Base-by-base conservation (phyloP, 1,140 invertebrate genomes). In the Conus betulinus region DNA sequence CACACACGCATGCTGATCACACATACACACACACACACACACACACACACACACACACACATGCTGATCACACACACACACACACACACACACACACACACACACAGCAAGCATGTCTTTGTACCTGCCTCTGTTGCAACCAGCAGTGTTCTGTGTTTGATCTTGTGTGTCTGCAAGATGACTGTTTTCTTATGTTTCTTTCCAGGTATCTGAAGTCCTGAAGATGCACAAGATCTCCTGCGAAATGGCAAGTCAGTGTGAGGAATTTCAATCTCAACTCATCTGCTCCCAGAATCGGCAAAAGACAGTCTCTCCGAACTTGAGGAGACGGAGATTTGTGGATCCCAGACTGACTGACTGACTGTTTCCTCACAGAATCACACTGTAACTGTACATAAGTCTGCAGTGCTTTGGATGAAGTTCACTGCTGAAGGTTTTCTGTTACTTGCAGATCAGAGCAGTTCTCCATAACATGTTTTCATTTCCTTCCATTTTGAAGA, bases 181-280 rank as follows among this genome's bases (percentile, higher is more conserved):
- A 25, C 17, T n/a, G n/a, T n/a, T 20, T 23, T 25, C 71, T 39
- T 39, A 39, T 7, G 71, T 74, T 20, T 74, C 1, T 51, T 23
- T 0, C 76, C 79, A 81, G 79, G 79, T 81, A 81, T 51, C 79
- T 81, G 79, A 81, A 81, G 23, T 81, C 79, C 79, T 81, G 79
- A 81, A 53, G 51, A 8, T 78, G 52, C 17, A 53, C 51, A 51
- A 53, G 79, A 81, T 5, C 5, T 81, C 15, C 39, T 23, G 51
- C 2, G 15, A 15, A 55, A 53, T 6, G 51, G 79, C 51, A 20
- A 8, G 20, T 53, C 51, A 81, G 79, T 3, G 55, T 8, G 79
- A 23, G 5, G 52, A 23, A 5, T 10, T 51, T 53, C 51, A 8
- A 81, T 71, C 67, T 71, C 20, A 71, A 71, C 67, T 23, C 67